A percentile compares a stretch with the other conserved stretches of the same genome.
Evolutionary conservation across 2,113 vertebrate genomes (phyloP).

Genomic region (Scomber colias): DNA sequence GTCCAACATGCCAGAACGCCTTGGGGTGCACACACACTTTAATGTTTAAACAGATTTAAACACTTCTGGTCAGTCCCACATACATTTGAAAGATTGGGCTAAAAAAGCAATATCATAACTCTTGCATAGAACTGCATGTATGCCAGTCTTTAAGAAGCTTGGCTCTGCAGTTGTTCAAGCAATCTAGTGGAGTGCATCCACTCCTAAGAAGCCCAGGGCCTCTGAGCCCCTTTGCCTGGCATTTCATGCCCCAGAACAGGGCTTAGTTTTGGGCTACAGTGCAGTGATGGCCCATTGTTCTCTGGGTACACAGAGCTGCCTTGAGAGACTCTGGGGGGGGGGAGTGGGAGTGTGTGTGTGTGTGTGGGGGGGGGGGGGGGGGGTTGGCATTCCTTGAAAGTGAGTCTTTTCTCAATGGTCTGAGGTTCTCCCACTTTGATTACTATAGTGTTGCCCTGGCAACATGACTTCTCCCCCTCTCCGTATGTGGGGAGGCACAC

Average conservation of each 20-base stretch:
- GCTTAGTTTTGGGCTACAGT: constrained; percentile 41
- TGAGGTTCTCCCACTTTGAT: constrained; percentile 53
- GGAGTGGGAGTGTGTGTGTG: too few relatives aligned
- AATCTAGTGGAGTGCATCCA: constrained; percentile 38
- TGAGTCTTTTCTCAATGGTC: constrained; percentile 33
- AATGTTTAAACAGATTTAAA: constrained; percentile 23
- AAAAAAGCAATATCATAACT: constrained; percentile 11
- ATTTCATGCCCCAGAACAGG: constrained; percentile 47
- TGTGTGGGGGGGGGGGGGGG: background rate
- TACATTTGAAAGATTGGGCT: constrained; percentile 21
- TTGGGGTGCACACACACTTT: constrained; percentile 31
- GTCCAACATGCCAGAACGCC: constrained; percentile 57
- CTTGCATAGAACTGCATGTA: constrained; percentile 8
- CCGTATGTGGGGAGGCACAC: constrained; percentile 33
- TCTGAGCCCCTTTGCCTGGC: constrained; percentile 23
- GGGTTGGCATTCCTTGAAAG: constrained; percentile 64
- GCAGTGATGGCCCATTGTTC: constrained; percentile 57
- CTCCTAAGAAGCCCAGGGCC: constrained; percentile 34
- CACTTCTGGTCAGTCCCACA: constrained; percentile 9
- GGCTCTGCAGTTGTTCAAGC: constrained; percentile 35
- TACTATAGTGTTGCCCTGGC: constrained; percentile 45
- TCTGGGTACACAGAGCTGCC: constrained; percentile 49
- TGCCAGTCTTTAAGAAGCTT: constrained; percentile 12
- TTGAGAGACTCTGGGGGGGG: constrained; percentile 29
- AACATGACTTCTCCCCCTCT: constrained; percentile 45